Evolutionary conservation across 2,888 invertebrate genomes (phyloP), one percentile per base, ranked within the genome.

Genomic region (Axea sp.): DNA sequence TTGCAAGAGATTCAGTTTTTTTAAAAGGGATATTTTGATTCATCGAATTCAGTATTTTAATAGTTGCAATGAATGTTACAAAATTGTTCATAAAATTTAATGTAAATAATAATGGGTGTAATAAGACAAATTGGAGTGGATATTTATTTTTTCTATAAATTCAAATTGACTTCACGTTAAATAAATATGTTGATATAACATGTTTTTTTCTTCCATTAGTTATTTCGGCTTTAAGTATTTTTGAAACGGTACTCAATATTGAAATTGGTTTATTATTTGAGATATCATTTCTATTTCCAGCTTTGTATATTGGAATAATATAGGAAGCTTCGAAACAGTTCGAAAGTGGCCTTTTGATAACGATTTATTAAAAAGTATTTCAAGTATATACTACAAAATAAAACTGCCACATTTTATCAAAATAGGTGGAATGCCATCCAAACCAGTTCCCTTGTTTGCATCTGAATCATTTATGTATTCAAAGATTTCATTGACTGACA

Each of bases 301-400:
- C 24, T 37, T 53, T 53, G 6, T 14, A 5, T 5, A 37, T 53
- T 28, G 53, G 53, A 7, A 24, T 53, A 17, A 53, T 37, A 12
- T 26, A 39, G 1, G 47, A 28, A 14, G 47, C 17, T 17, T 30
- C 31, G 19, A 31, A 49, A n/a, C n/a, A n/a, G n/a, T n/a, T n/a
- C n/a, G 43, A 11, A 26, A 14, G 5, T 7, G 14, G 8, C 3
- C 43, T 15, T 3, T 24, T 24, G 7, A 24, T 19, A 51, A 24
- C 12, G 35, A 35, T 45, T 45, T 45, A 9, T 15, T 11, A 28
- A 28, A 45, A 8, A 45, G 5, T n/a, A 45, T 15, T 17, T 45
- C 6, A 45, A 26, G 3, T 15, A 15, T n/a, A 24, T 12, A 45
- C 12, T n/a, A 28, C 9, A 14, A 4, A 45, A 30, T 17, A 30